Evolutionary conservation across 2,888 invertebrate species (phyloP), one percentile per base, ranked within the genome.

Genomic region (Sycophila texana): DNA sequence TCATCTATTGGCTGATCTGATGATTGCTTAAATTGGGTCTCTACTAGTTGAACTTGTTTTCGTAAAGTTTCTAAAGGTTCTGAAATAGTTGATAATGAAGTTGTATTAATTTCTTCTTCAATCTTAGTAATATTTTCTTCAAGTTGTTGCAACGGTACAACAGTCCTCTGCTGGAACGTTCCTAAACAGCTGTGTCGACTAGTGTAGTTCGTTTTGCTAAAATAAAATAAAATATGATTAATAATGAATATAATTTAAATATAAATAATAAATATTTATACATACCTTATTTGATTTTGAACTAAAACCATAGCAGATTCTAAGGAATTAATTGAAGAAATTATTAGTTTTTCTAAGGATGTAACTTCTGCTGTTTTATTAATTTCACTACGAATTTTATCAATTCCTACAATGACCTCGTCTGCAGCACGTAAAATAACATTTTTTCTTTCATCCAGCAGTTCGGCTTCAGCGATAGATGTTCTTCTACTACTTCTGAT

Each of bases 11-110:
- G 80, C 74, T 87, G 87, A 26, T 86, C 86, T 1, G 79, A 79
- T 3, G 83, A 81, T 63, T 87, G 85, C 66, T 84, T 79, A 65
- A 89, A 85, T 49, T 89, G 87, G 0, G 82, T 84, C 63, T 87
- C 86, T 1, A 88, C 85, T 4, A 86, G 74, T 3, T 86, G 84
- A 61, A 89, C 86, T 77, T 89, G 90, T 58, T 89, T 88, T 20
- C 85, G 84, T 26, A 90, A 82, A 4, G 86, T 86, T 78, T 88
- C 86, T 26, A 89, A 68, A 0, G 89, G 87, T 49, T 86, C 85
- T n/a, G 85, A 84, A 4, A 89, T 84, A 22, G 86, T 60, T 74
- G 84, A 79, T 47, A 85, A 83, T 4, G 84, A 83, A 4, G 77
- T 60, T 55, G 84, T 77, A 47, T 88, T 86, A 0, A 85, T 79